Evolutionary conservation across 2,113 vertebrate genomes (phyloP).

Genomic region (Sceloporus tristichus): DNA sequence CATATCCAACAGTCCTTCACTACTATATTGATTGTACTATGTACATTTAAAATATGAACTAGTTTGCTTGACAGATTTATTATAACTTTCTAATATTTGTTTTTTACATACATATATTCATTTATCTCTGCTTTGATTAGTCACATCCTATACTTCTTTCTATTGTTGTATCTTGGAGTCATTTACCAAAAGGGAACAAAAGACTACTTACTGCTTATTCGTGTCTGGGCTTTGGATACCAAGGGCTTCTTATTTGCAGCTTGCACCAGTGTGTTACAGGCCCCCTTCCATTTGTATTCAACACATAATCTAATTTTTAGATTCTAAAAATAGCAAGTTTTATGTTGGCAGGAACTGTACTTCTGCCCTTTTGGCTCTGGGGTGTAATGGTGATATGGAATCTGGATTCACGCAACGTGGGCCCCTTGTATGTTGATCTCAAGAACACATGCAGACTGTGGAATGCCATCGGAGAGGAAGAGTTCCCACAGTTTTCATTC

Average conservation of each 20-base stretch:
- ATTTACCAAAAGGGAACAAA: neutral
- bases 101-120: no score
- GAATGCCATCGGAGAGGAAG: neutral
- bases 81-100: no score
- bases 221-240: neutral
- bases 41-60: no score
- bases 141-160: no score
- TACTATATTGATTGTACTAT: no score
- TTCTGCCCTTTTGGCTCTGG: neutral
- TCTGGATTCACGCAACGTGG: accelerated
- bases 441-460: neutral
- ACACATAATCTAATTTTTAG: neutral
- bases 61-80: no score
- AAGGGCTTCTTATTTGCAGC: neutral
- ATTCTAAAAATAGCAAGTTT: neutral
- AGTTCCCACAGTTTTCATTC: slow-evolving; percentile 57
- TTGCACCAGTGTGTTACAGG: neutral
- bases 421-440: slow-evolving; percentile 31
- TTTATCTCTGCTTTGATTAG: no score
- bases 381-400: neutral
- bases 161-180: neutral
- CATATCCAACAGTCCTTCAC: no score
- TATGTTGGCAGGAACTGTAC: neutral
- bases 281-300: neutral
- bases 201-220: neutral